Base-by-base conservation (phyloP, 2,888 invertebrate species). In the Drosophila mayaguana region DNA sequence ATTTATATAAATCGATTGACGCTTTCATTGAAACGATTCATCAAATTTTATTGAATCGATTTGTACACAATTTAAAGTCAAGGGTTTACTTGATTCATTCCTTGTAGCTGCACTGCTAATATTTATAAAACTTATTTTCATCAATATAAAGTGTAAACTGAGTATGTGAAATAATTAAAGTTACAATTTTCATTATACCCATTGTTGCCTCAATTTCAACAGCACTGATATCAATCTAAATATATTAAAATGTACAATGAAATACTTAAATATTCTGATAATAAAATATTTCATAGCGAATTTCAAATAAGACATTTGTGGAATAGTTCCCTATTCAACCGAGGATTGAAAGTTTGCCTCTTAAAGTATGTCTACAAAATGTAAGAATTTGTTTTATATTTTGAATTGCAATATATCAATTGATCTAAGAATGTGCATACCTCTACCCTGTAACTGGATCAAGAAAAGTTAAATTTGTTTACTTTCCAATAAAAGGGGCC, bases 81-180 rank as follows among this genome's bases (percentile, higher is more conserved):
- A 90, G 80, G 88, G 81, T 83, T 86, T 90, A 84, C 83, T 89
- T 80, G 78, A 84, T 87, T 88, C 91, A 91, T 91, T 91, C 91
- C 91, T 90, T 91, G 81, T 84, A 91, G 90, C 81, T 90, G 90
- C 91, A 90, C 90, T 90, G 85, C 89, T 90, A 89, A 85, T 83
- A 90, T 80, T 83, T 83, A 82, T 76, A 82, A 77, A 84, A 79
- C 70, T 85, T 82, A 85, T 85, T 87, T 90, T 83, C 86, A 89
- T 90, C 82, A 81, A 80, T 89, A 84, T 81, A 80, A 81, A 81
- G 78, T 85, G 83, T 88, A 90, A 86, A 83, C 83, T 80, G 86
- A 75, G 88, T 85, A 91, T 84, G 81, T 83, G 78, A 83, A 83
- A 75, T 81, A 88, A 88, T 90, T 88, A 86, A 90, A 91, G 84